Percentiles rank a stretch among this genome's conserved stretches.
phyloP scores from a whole-genome alignment of 2,797 vertebrate genomes.

The Poeciliopsis presidionis region DNA sequence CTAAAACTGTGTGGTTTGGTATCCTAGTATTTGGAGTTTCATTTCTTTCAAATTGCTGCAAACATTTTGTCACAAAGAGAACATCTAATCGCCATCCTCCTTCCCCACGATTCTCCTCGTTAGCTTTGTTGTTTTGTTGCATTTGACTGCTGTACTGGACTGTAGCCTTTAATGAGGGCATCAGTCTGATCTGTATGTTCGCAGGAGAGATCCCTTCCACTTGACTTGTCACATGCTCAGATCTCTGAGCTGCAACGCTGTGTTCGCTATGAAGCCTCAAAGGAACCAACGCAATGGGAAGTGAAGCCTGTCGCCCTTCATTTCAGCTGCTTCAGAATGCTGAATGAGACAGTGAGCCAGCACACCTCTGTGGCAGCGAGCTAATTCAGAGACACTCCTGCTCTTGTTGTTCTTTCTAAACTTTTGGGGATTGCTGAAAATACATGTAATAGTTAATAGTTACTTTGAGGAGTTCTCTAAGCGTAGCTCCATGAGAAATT shows the following conservation, averaged over 20 bases:
- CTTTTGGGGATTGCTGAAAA: background rate
- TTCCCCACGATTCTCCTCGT: conserved; percentile 33
- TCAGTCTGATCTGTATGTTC: conserved; percentile 41
- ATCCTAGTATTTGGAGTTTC: background rate
- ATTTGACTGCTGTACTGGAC: conserved; percentile 14
- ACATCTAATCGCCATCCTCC: conserved; percentile 15
- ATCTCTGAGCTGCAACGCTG: conserved; percentile 53
- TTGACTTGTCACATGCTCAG: conserved; percentile 53
- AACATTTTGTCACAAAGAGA: conserved; percentile 16
- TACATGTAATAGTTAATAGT: background rate
- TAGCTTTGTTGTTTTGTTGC: conserved; percentile 30
- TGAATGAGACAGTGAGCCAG: conserved; percentile 19
- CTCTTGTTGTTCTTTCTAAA: background rate
- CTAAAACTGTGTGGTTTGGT: background rate
- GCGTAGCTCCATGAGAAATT: background rate
- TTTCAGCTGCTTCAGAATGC: conserved; percentile 35
- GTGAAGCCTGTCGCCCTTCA: conserved; percentile 69
- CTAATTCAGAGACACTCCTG: conserved; percentile 1
- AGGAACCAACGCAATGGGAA: conserved; percentile 57
- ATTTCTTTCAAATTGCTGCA: background rate
- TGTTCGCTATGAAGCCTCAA: conserved; percentile 56
- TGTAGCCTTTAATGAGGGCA: conserved; percentile 38
- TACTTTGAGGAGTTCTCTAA: background rate
- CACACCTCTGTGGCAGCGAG: conserved; percentile 24
- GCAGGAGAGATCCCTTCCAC: conserved; percentile 59